Base-by-base conservation (phyloP, 2,797 vertebrate species). In the Rhodeus uyekii region DNA sequence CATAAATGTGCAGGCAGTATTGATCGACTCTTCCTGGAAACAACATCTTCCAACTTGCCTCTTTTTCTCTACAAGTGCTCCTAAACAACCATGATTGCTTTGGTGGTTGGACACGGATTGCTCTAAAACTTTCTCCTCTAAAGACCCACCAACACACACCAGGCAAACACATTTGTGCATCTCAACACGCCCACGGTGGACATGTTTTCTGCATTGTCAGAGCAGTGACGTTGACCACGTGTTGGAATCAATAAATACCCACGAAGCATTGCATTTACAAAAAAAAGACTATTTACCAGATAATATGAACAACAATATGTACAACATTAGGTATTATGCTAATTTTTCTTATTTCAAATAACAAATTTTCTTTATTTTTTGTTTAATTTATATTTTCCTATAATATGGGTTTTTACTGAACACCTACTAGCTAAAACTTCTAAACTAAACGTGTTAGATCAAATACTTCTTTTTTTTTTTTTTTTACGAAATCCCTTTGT, bases 171-270 rank as follows among this genome's bases (percentile, higher is more conserved):
- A 61, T 48, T 58, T 48, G 53, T 78, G 64, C 61, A 69, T 60
- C 44, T 34, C 74, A 68, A 50, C 76, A 80, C 76, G 13, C 75
- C 42, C 75, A 73, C 76, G 3, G 60, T 19, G 32, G 38, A 79
- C 69, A 68, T 82, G 73, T 46, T 82, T 82, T 82, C 39, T 76
- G 81, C 81, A 69, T 69, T 82, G 81, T 82, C 81, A 82, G 80
- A 82, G 50, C 14, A 48, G 50, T 82, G 80, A 82, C 48, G 80
- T n/a, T 60, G 38, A 69, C 80, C 80, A 76, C 81, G 81, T 82
- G 81, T 19, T 76, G 72, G 16, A 68, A 82, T 44, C 73, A 76
- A 27, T 69, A 38, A 46, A 71, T 29, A 65, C 24, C 58, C 68
- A 75, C 53, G 60, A 13, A 81, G 79, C 69, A 29, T n/a, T 34